A percentile compares a stretch with the other conserved stretches of the same genome.
These are phyloP conservation scores for Drosophila melanica DNA, from an alignment of 1,140 invertebrate species.

Conservation along the genomic window DNA sequence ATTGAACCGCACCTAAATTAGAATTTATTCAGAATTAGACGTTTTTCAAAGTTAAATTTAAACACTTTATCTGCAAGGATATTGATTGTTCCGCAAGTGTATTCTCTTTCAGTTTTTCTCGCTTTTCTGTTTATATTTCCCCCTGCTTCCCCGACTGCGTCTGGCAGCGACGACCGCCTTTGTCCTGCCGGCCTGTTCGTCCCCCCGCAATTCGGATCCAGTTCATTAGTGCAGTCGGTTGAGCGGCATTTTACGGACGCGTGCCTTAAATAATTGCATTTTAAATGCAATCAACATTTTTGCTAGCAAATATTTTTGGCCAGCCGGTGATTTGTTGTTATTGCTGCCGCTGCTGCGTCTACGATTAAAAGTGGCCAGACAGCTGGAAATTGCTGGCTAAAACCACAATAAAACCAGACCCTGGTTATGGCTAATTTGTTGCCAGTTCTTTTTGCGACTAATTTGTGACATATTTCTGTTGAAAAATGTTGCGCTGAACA, in stretches of 20 bases:
- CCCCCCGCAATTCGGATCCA: conserved; percentile 42
- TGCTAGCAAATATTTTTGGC: conserved; percentile 51
- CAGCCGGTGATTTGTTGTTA: conserved; percentile 8
- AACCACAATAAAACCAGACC: conserved; percentile 21
- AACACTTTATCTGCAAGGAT: not conserved
- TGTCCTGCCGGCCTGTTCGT: not conserved
- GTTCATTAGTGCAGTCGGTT: conserved; percentile 80
- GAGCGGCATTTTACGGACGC: conserved; percentile 78
- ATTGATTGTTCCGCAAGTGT: not conserved
- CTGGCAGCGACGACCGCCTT: conserved; percentile 10
- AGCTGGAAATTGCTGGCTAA: conserved; percentile 14
- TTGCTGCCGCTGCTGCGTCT: not conserved
- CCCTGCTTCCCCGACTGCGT: conserved; percentile 58
- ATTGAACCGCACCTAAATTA: no score
- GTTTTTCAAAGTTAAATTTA: not conserved
- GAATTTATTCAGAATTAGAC: no score
- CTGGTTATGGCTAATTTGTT: conserved; percentile 57
- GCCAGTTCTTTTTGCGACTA: conserved; percentile 32
- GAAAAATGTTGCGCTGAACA: conserved; percentile 40
- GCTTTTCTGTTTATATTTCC: conserved; percentile 1
- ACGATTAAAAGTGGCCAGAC: conserved; percentile 27
- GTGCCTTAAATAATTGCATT: conserved; percentile 81
- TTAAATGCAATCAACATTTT: conserved; percentile 71
- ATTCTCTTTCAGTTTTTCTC: conserved; percentile 16
- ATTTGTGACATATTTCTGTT: conserved; percentile 47